Percentiles rank a stretch among this genome's conserved stretches.
phyloP scores from a whole-genome alignment of 2,797 vertebrate species.

The Lagorchestes hirsutus region DNA sequence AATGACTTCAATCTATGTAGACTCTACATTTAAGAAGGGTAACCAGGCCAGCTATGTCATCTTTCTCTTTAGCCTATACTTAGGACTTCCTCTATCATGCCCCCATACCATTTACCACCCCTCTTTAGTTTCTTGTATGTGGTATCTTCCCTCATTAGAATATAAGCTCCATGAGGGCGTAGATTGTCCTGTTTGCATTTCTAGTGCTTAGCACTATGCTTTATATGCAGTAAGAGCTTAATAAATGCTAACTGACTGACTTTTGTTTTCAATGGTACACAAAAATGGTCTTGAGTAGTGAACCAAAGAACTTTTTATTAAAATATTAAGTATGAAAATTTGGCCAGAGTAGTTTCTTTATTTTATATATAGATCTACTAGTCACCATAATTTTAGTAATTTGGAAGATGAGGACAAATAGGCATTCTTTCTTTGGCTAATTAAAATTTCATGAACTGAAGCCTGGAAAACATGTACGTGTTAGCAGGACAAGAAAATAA shows the following conservation, averaged over 20 bases:
- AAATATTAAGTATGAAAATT: background rate
- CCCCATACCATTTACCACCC: background rate
- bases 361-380: background rate
- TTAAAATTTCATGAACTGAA: background rate
- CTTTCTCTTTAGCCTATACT: background rate
- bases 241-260: background rate
- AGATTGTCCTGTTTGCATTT: background rate
- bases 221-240: background rate
- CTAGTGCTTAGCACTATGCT: background rate
- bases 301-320: background rate
- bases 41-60: background rate
- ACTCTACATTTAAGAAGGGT: background rate
- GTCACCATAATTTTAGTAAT: slow-evolving; percentile 1
- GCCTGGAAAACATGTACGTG: background rate
- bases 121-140: background rate
- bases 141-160: too few relatives aligned
- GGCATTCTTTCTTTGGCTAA: background rate
- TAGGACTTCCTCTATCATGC: background rate
- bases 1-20: background rate
- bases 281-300: background rate
- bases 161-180: too few relatives aligned
- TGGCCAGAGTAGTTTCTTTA: background rate
- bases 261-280: background rate
- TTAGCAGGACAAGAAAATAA: background rate
- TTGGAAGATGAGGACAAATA: background rate